phyloP scores from a whole-genome alignment of 2,888 invertebrate genomes.

The Yponomeuta sedellus region DNA sequence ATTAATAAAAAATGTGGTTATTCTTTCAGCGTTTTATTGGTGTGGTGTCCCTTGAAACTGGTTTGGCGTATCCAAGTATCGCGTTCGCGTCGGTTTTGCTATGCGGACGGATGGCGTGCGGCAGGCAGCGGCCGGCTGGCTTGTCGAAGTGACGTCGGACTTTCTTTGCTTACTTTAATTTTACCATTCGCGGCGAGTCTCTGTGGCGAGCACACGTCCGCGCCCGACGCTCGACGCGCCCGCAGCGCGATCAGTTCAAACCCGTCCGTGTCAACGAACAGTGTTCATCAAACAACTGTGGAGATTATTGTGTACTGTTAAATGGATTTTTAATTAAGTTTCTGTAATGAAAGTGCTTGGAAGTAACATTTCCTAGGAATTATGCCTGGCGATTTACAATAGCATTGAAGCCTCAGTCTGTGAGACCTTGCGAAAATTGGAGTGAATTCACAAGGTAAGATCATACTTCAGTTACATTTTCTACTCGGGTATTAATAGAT shows the following conservation, averaged over 20 bases:
- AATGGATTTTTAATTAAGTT: neutral
- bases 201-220: conserved; percentile 54
- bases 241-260: neutral
- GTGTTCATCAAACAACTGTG: conserved; percentile 30
- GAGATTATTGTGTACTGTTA: neutral
- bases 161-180: conserved; percentile 64
- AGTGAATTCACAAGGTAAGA: neutral
- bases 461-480: neutral
- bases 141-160: conserved; percentile 23
- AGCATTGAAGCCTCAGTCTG: neutral
- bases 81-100: conserved; percentile 4
- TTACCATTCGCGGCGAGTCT: conserved; percentile 56
- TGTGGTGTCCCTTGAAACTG: conserved; percentile 25
- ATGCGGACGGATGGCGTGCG: neutral
- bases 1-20: conserved; percentile 67
- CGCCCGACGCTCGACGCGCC: conserved; percentile 21
- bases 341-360: neutral
- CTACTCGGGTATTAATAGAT: neutral
- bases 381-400: conserved; percentile 4
- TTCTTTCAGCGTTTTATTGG: conserved; percentile 17
- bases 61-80: conserved; percentile 33
- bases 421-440: neutral
- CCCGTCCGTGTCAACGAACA: conserved; percentile 21
- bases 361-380: neutral
- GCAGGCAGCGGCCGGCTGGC: neutral